A percentile compares a stretch with the other conserved stretches of the same genome.
Evolutionary conservation across 2,113 vertebrate genomes (phyloP).

Genomic region (Propithecus coquereli): DNA sequence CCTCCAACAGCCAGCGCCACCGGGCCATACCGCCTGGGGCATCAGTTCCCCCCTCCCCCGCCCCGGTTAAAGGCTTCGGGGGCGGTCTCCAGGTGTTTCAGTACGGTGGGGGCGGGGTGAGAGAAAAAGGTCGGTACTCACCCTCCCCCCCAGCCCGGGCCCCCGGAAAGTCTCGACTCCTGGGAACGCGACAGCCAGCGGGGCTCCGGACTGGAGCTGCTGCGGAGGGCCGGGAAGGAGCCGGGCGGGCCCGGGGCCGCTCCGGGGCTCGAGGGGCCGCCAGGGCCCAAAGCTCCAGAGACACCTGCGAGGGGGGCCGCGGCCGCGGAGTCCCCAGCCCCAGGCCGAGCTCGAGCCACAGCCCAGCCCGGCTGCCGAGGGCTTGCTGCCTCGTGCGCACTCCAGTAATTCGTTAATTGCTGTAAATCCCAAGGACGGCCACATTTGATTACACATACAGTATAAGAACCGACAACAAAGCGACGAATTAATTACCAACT

Average conservation of each 20-base stretch:
- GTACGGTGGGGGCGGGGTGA: slow-evolving; percentile 44
- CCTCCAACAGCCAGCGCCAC: background rate
- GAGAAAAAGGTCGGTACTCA: slow-evolving; percentile 40
- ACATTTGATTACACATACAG: slow-evolving; percentile 69
- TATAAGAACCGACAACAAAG: slow-evolving; percentile 78
- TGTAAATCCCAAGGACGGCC: slow-evolving; percentile 77
- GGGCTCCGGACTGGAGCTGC: slow-evolving; percentile 25
- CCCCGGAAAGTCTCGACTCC: slow-evolving; percentile 56
- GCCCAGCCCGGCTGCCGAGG: slow-evolving; percentile 12
- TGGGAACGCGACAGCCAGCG: slow-evolving; percentile 30
- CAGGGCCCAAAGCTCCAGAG: background rate
- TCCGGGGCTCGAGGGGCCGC: background rate
- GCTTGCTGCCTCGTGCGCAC: slow-evolving; percentile 57
- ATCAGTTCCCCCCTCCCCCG: slow-evolving; percentile 6
- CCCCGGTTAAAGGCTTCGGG: background rate
- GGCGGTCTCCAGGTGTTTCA: slow-evolving; percentile 41
- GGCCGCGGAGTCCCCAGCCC: background rate
- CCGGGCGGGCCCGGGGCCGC: background rate
- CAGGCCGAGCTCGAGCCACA: background rate
- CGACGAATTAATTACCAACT: slow-evolving; percentile 83
- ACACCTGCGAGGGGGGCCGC: slow-evolving; percentile 28
- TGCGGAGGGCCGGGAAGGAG: background rate
- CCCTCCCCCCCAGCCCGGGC: slow-evolving; percentile 52
- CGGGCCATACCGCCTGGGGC: slow-evolving; percentile 2
- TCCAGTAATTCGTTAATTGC: slow-evolving; percentile 71